Base-by-base conservation (phyloP, 2,797 vertebrate genomes). In the Myotis findleyi region DNA sequence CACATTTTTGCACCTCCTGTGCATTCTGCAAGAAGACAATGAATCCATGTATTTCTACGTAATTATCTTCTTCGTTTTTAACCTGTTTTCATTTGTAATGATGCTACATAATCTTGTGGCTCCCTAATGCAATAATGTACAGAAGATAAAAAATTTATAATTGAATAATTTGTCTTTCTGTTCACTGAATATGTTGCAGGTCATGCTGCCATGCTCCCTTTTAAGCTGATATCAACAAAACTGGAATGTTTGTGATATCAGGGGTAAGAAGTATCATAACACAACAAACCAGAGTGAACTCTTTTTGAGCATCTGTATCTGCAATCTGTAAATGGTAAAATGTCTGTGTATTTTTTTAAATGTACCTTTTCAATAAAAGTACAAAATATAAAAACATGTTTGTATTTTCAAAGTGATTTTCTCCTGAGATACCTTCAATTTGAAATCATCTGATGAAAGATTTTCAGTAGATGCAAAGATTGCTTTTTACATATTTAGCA, bases 121-220 rank as follows among this genome's bases (percentile, higher is more conserved):
- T 99, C 98, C 97, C 96, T 98, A 98, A 99, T 99, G 99, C 99
- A 99, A 99, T 99, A 99, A 99, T 99, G 99, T 99, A 99, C 98
- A 99, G 99, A 98, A 98, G 97, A 98, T 98, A 97, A 98, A 98
- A 98, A 99, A 98, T 99, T 99, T 99, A 98, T 99, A 98, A 98
- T 93, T 97, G 96, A 98, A 97, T 75, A 96, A 55, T 97, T 93
- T 82, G 98, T 98, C 98, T 98, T 98, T 98, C 98, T 98, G 98
- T 99, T 98, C 97, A 98, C 96, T 97, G 96, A 98, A 93, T 98
- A 96, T 98, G 97, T 98, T 98, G 97, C 97, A 98, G 96, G 98
- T 98, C 98, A 97, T 95, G 97, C 97, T 94, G 97, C 98, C 97
- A 79, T 87, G 97, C 87, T 93, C 96, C 96, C 96, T 97, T 97